Percentiles rank a stretch among this genome's conserved stretches.
Evolutionary conservation across 2,113 vertebrate genomes (phyloP).

Genomic region (Fulica atra): DNA sequence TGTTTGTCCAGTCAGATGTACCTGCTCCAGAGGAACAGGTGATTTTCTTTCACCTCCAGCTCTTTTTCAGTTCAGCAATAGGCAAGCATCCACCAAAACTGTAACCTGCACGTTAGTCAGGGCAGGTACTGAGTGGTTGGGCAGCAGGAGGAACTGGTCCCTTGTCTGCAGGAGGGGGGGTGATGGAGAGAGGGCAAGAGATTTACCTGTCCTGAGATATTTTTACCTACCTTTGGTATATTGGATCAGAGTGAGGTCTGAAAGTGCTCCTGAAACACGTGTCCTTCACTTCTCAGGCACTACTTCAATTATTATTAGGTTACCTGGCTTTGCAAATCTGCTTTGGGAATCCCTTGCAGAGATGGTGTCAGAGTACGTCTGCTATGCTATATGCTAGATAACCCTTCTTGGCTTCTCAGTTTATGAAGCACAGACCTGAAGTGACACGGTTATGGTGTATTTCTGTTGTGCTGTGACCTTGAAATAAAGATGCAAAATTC

Average conservation of each 20-base stretch:
- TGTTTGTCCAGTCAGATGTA: background rate
- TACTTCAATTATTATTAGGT: background rate
- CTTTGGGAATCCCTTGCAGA: background rate
- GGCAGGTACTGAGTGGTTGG: fast-evolving
- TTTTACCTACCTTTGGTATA: background rate
- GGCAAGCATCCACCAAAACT: background rate
- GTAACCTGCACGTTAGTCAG: background rate
- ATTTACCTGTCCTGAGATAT: background rate
- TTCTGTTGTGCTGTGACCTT: background rate
- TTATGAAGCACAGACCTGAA: background rate
- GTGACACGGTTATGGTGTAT: fast-evolving
- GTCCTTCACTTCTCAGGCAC: background rate
- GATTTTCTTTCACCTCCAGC: background rate
- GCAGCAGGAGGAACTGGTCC: background rate
- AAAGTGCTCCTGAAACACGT: background rate
- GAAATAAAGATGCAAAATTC: background rate
- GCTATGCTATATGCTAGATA: background rate
- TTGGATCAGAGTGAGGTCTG: background rate
- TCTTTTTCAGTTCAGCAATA: background rate
- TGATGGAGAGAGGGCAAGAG: background rate
- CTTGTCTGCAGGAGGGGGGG: background rate
- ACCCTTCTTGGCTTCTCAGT: background rate
- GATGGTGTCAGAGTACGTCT: background rate
- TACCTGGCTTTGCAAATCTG: background rate
- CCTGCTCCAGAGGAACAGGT: background rate